Conservation (phyloP, 1,140 invertebrate genomes). For the Campodea augens region DNA sequence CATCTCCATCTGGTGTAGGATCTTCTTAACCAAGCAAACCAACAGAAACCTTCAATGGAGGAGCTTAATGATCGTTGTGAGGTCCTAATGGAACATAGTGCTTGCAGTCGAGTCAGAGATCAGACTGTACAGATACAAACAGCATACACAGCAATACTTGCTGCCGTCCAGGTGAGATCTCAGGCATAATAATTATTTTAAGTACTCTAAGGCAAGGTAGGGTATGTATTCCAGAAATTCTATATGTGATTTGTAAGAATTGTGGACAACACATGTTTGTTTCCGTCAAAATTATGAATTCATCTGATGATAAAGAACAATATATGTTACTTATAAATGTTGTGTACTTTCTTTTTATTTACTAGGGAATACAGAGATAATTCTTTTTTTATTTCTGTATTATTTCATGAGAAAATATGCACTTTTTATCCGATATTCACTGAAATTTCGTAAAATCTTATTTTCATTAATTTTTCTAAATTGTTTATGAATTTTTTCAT, state of each 20-base stretch:
- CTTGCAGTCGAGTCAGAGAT: constrained; percentile 60
- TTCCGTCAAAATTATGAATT: too few relatives aligned
- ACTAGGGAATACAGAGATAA: constrained; percentile 2
- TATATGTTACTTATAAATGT: not conserved
- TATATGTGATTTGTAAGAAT: too few relatives aligned
- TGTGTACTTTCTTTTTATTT: not conserved
- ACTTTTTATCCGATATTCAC: too few relatives aligned
- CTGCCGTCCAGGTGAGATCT: constrained; percentile 49
- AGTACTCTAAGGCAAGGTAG: too few relatives aligned
- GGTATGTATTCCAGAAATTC: too few relatives aligned
- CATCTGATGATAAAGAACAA: constrained; percentile 2
- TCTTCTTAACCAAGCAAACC: constrained; percentile 51
- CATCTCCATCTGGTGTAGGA: constrained; percentile 23
- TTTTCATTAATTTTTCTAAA: too few relatives aligned
- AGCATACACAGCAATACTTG: constrained; percentile 52
- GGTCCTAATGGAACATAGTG: constrained; percentile 62
- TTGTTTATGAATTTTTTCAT: too few relatives aligned
- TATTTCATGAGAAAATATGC: too few relatives aligned
- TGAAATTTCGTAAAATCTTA: too few relatives aligned
- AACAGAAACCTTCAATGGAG: constrained; percentile 55
- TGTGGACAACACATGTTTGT: too few relatives aligned
- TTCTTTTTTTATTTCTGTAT: too few relatives aligned
- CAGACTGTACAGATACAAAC: constrained; percentile 66
- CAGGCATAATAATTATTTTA: too few relatives aligned
- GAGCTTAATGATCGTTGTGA: constrained; percentile 72